Evolutionary conservation across 2,113 vertebrate species (phyloP).

Genomic region (Odontophorus gujanensis): DNA sequence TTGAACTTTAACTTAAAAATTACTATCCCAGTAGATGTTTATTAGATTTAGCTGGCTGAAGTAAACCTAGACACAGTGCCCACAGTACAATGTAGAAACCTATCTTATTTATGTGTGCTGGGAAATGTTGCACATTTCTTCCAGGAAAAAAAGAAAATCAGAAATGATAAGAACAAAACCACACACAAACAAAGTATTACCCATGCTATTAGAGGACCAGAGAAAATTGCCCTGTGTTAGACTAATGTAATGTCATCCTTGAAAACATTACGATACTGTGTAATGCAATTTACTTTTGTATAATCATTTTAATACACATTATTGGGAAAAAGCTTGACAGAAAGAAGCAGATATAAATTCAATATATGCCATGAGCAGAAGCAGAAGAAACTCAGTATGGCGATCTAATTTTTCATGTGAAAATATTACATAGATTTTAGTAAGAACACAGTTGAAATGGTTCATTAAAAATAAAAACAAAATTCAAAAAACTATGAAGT

Average conservation of each 20-base stretch:
- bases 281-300: slow-evolving; percentile 72
- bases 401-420: not conserved
- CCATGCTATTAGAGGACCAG: slow-evolving; percentile 53
- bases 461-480: not conserved
- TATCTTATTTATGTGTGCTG: slow-evolving; percentile 74
- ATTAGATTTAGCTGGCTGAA: slow-evolving; percentile 74
- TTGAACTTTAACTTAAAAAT: slow-evolving; percentile 74
- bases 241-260: slow-evolving; percentile 67
- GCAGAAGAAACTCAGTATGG: not conserved
- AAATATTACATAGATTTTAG: not conserved
- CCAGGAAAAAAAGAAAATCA: slow-evolving; percentile 68
- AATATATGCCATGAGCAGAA: slow-evolving; percentile 15
- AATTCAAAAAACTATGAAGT: not conserved
- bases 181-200: slow-evolving; percentile 60
- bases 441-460: not conserved
- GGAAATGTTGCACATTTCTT: slow-evolving; percentile 75
- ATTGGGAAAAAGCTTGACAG: slow-evolving; percentile 65
- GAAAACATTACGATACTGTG: slow-evolving; percentile 64
- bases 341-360: slow-evolving; percentile 44
- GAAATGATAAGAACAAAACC: slow-evolving; percentile 63
- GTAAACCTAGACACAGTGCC: slow-evolving; percentile 67
- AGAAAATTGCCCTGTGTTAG: slow-evolving; percentile 69
- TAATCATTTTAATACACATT: slow-evolving; percentile 74
- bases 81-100: slow-evolving; percentile 49
- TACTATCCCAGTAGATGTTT: slow-evolving; percentile 72